These are phyloP conservation scores for Graphium colonna DNA, from an alignment of 2,888 invertebrate genomes.

Conservation along the genomic window DNA sequence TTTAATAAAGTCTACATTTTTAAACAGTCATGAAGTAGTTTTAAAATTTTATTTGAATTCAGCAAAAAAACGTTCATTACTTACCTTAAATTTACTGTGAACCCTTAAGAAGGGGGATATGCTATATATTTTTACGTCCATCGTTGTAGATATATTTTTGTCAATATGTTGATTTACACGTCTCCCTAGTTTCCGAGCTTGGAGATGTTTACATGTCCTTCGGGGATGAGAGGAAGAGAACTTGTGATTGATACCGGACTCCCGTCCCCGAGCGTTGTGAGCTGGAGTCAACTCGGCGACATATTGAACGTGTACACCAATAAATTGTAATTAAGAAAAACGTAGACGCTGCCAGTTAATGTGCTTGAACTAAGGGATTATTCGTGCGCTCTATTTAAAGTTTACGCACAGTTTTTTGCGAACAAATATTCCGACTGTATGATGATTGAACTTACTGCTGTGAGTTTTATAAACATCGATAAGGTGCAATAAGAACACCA, in stretches of 20 bases:
- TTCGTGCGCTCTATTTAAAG: neutral
- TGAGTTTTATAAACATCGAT: constrained; percentile 34
- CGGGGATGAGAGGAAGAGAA: constrained; percentile 28
- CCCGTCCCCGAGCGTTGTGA: constrained; percentile 38
- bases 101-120: constrained; percentile 8
- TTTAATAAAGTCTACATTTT: neutral
- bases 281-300: constrained; percentile 36
- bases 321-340: constrained; percentile 45
- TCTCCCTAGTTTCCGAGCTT: constrained; percentile 16
- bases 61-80: constrained; percentile 4
- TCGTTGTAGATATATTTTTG: neutral
- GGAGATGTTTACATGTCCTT: constrained; percentile 36
- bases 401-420: constrained; percentile 2
- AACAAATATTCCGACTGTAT: constrained; percentile 12
- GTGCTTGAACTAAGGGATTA: constrained; percentile 6
- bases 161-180: neutral
- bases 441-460: constrained; percentile 27
- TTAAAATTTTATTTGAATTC: neutral
- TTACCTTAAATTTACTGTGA: constrained; percentile 27
- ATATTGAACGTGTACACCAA: constrained; percentile 47
- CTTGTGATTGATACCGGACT: constrained; percentile 37
- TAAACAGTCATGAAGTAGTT: too few species aligned
- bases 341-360: constrained; percentile 26
- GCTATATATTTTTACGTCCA: constrained; percentile 5
- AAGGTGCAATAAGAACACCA: constrained; percentile 27